A percentile compares a stretch with the other conserved stretches of the same genome.
These are phyloP conservation scores for Heterotilapia buettikoferi DNA, from an alignment of 2,113 vertebrate genomes.

Conservation along the genomic window DNA sequence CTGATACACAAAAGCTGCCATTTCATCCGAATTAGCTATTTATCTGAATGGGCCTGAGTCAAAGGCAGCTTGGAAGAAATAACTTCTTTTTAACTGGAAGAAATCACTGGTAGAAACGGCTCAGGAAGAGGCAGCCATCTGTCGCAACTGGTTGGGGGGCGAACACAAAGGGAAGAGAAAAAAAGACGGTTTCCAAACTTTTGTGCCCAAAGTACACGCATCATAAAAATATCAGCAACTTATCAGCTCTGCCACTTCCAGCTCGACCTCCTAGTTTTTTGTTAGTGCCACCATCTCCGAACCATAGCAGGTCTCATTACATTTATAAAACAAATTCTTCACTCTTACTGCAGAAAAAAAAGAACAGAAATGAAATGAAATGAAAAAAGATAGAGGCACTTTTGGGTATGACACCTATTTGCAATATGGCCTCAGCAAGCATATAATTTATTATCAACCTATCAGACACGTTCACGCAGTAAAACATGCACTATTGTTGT, in stretches of 20 bases:
- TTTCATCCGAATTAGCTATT: not conserved
- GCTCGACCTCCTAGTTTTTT: not conserved
- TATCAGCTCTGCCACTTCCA: not conserved
- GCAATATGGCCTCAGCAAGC: not conserved
- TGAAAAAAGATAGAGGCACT: fast-evolving
- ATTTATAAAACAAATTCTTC: not conserved
- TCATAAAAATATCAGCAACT: not conserved
- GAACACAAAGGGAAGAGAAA: fast-evolving
- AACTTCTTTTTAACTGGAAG: too few species aligned
- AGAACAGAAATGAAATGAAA: not conserved
- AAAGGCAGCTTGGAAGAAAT: too few species aligned
- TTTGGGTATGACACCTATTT: not conserved
- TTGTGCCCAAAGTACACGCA: fast-evolving
- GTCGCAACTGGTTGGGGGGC: fast-evolving
- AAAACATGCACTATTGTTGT: not conserved
- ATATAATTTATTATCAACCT: not conserved
- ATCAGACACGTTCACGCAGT: not conserved
- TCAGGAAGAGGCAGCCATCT: not conserved
- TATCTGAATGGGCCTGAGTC: not conserved
- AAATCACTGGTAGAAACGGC: not conserved
- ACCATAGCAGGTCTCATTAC: not conserved
- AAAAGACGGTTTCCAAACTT: not conserved
- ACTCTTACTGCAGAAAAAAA: not conserved
- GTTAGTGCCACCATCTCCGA: not conserved
- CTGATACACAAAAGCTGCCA: fast-evolving